Evolutionary conservation across 2,888 invertebrate genomes (phyloP), one percentile per base, ranked within the genome.

Genomic region (Eupithecia pulchellata): DNA sequence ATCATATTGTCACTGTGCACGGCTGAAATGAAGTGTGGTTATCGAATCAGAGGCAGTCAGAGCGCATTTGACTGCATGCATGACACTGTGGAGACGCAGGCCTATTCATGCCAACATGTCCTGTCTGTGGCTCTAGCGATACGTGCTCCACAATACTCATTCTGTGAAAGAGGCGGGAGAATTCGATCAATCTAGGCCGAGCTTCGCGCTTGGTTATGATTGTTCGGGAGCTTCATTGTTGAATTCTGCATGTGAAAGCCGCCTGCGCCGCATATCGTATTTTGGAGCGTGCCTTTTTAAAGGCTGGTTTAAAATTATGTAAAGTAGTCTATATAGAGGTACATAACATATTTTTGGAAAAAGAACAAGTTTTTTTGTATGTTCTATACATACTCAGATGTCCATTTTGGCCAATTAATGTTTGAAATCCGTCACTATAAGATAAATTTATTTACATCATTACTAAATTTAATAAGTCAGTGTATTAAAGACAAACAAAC

Each of bases 111-210:
- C 86, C 87, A 82, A 81, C 85, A 79, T 83, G 84, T 86, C 83
- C 81, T 75, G 72, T 74, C 74, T 74, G 78, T 76, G 79, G 77
- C 81, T 81, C 78, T 71, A 80, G 79, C 70, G 78, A 79, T 87
- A 90, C 91, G 90, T 89, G 89, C 69, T 80, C 78, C 86, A 88
- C 89, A 91, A 92, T 91, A 82, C 83, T 78, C 82, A 80, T 82
- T 52, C 55, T 84, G 82, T 81, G 81, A 81, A 84, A 83, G 80
- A 81, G 77, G 79, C 79, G 64, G 80, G 79, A 75, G 79, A 87
- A 90, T 90, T 87, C 86, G 85, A 88, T 90, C 89, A 89, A 88
- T 90, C 89, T 87, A 82, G 78, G 77, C 78, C 79, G 79, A 69
- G 82, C 79, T 77, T 76, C 77, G 77, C 71, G 66, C 76, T 68